Conservation (phyloP, 2,797 vertebrate genomes). For the Tokudaia muenninki region DNA sequence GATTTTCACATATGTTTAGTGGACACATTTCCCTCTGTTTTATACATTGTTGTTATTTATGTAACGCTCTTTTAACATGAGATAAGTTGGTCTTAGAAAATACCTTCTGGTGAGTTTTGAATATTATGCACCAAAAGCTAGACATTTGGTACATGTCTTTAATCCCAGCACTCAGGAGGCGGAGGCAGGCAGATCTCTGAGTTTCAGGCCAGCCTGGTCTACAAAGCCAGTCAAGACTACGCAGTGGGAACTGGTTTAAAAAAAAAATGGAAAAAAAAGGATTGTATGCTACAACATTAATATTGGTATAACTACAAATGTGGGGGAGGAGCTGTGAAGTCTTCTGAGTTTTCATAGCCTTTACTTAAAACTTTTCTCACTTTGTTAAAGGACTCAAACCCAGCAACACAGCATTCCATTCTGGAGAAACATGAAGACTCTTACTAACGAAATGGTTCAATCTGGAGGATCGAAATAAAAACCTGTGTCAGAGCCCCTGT, state of each 20-base stretch:
- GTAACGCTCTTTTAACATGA: neutral
- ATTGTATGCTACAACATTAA: neutral
- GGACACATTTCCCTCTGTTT: neutral
- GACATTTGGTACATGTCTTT: neutral
- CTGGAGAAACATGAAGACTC: constrained; percentile 70
- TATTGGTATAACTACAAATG: constrained; percentile 13
- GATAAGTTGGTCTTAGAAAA: constrained; percentile 1
- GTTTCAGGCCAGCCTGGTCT: neutral
- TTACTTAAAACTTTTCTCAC: constrained; percentile 46
- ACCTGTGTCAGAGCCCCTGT: neutral
- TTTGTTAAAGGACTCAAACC: constrained; percentile 62
- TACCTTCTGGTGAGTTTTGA: neutral
- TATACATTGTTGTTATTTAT: constrained; percentile 32
- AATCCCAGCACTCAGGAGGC: neutral
- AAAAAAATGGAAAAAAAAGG: neutral
- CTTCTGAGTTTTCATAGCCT: neutral
- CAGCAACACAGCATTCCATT: constrained; percentile 88
- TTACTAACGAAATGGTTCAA: constrained; percentile 83
- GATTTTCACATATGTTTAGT: constrained; percentile 9
- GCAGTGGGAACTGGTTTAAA: neutral
- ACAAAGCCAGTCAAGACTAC: neutral
- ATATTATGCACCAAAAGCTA: neutral
- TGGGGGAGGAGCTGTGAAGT: neutral
- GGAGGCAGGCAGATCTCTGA: neutral
- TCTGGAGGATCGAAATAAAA: constrained; percentile 42